Evolutionary conservation across 2,797 vertebrate species (phyloP).

Genomic region (Chromis chromis): DNA sequence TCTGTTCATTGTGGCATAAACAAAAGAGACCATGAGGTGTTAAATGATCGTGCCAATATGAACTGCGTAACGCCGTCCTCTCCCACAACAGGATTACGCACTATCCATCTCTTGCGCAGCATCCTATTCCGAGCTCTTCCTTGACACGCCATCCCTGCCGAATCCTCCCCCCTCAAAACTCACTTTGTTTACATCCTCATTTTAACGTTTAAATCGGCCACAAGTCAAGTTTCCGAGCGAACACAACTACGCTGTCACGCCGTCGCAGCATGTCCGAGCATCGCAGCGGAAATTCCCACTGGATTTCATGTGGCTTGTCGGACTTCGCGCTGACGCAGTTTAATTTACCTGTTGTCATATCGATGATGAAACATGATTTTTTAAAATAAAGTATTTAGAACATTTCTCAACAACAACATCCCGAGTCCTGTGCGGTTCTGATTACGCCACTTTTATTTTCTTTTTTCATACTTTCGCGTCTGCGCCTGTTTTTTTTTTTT

Average conservation of each 20-base stretch:
- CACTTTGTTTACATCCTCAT: constrained; percentile 71
- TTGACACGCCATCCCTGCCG: constrained; percentile 72
- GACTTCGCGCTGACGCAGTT: constrained; percentile 86
- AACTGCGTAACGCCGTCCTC: constrained; percentile 81
- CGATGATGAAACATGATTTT: constrained; percentile 58
- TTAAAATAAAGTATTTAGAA: constrained; percentile 39
- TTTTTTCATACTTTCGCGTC: constrained; percentile 49
- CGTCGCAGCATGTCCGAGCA: constrained; percentile 34
- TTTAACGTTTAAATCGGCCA: constrained; percentile 33
- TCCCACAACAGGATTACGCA: constrained; percentile 77
- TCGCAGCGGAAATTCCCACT: constrained; percentile 78
- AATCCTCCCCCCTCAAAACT: constrained; percentile 19
- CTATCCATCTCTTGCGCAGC: constrained; percentile 83
- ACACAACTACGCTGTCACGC: constrained; percentile 18
- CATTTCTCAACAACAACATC: background rate
- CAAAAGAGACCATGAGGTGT: constrained; percentile 28
- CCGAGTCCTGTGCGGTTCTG: too few species aligned
- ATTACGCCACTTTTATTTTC: constrained; percentile 20
- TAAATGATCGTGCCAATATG: constrained; percentile 58
- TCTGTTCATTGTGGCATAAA: background rate
- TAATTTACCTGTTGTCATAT: constrained; percentile 84
- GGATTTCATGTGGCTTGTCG: constrained; percentile 67
- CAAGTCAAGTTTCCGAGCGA: constrained; percentile 27
- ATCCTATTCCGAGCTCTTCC: constrained; percentile 78
- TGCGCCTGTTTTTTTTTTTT: constrained; percentile 30